Base-by-base conservation (phyloP, 1,140 invertebrate species). In the Coenobita brevimanus region DNA sequence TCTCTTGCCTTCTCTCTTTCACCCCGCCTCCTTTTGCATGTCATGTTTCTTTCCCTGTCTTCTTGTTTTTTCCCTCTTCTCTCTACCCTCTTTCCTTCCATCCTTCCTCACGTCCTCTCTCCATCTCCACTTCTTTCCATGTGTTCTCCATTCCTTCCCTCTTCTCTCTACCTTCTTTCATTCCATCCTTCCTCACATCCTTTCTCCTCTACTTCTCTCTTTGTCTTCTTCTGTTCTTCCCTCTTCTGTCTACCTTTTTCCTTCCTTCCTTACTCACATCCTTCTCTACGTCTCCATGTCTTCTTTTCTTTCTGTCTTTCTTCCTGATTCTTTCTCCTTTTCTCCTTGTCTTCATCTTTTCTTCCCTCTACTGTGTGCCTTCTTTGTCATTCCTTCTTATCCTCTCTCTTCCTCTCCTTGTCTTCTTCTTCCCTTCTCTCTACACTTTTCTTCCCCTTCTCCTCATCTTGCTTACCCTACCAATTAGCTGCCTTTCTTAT, bases 351-450 rank as follows among this genome's bases (percentile, higher is more conserved):
- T 33, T 24, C 62, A 30, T 33, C n/a, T 33, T 67, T 24, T 62
- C 27, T n/a, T 24, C 57, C 57, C 27, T n/a, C n/a, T n/a, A n/a
- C 27, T 62, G 27, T 62, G 17, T n/a, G 17, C 1, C 57, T n/a
- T 24, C 27, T 62, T 62, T 62, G 27, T 24, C 27, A 17, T 62
- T 33, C 62, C 62, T 67, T n/a, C 36, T 33, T 67, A 24, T 4
- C 62, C 10, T 33, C n/a, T 33, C 62, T 67, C 62, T 67, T 33
- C 62, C n/a, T n/a, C n/a, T n/a, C n/a, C 62, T 73, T 73, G 41
- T 38, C 27, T 41, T 41, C 33, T 21, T 73, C 27, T 38, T 41
- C 27, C n/a, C 69, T 43, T 73, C 36, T 38, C 27, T 73, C 21
- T 73, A 73, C 41, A 33, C 27, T n/a, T 3, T 10, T 73, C 33